These are phyloP conservation scores for Cariama cristata DNA, from an alignment of 2,113 vertebrate species.

Conservation along the genomic window DNA sequence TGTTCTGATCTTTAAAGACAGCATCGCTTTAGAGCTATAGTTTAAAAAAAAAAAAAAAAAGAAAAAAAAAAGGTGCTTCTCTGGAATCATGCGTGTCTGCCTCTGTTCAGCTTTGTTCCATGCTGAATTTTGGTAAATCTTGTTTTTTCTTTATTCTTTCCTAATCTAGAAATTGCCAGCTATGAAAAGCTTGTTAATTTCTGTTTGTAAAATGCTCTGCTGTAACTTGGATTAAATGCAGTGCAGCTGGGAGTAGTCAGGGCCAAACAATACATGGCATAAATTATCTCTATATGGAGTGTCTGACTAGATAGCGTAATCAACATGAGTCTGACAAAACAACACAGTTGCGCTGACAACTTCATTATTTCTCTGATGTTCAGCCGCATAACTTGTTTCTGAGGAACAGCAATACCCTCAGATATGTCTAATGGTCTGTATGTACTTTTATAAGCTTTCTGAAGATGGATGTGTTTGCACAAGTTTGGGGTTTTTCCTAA, in stretches of 20 bases:
- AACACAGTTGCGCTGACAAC: conserved; percentile 27
- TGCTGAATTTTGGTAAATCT: neutral
- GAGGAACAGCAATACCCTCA: neutral
- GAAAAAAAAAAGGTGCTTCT: neutral
- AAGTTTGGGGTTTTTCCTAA: neutral
- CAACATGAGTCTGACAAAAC: conserved; percentile 34
- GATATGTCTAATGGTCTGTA: neutral
- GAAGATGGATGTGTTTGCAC: conserved; percentile 8
- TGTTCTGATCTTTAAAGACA: neutral
- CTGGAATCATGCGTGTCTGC: neutral
- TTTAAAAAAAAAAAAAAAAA: neutral
- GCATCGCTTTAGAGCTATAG: neutral
- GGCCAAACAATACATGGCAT: conserved; percentile 41
- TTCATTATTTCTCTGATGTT: conserved; percentile 57
- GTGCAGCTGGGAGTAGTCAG: conserved; percentile 57
- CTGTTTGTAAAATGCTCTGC: conserved; percentile 47
- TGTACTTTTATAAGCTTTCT: conserved; percentile 25
- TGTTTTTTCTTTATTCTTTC: neutral
- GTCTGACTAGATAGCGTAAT: conserved; percentile 36
- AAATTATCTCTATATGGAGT: conserved; percentile 36
- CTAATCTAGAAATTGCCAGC: conserved; percentile 63
- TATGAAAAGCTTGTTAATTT: conserved; percentile 55
- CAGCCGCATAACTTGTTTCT: conserved; percentile 47
- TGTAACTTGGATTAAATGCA: conserved; percentile 43
- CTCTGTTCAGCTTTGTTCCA: neutral